A percentile compares a stretch with the other conserved stretches of the same genome.
These are phyloP conservation scores for Marmota flaviventris DNA, from an alignment of 2,113 vertebrate genomes.

Conservation along the genomic window DNA sequence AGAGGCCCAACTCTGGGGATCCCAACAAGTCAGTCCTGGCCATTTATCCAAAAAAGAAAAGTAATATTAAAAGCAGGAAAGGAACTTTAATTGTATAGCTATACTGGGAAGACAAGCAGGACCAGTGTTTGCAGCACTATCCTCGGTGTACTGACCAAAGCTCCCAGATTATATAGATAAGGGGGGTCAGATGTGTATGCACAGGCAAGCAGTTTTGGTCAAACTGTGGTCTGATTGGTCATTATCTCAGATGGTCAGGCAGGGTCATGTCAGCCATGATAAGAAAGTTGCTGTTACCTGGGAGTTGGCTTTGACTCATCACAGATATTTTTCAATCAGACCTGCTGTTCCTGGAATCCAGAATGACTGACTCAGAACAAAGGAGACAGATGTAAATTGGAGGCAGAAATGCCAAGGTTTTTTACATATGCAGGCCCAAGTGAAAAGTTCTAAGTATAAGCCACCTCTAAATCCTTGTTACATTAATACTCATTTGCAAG, in stretches of 20 bases:
- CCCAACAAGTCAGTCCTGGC: background rate
- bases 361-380: background rate
- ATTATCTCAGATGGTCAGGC: background rate
- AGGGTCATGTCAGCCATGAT: background rate
- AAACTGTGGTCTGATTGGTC: background rate
- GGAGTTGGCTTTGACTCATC: background rate
- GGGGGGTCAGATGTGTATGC: background rate
- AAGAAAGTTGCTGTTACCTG: background rate
- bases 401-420: background rate
- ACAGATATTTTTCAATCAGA: background rate
- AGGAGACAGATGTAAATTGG: background rate
- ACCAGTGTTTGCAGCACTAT: background rate
- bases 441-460: background rate
- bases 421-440: background rate
- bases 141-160: background rate
- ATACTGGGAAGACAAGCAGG: background rate
- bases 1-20: background rate
- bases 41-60: background rate
- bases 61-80: background rate
- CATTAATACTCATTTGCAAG: background rate
- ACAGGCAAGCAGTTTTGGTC: background rate
- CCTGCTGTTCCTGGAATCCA: background rate
- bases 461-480: background rate
- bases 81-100: background rate
- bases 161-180: background rate